Evolutionary conservation across 2,888 invertebrate species (phyloP), one percentile per base, ranked within the genome.

Genomic region (Himalopsyche tibetana): DNA sequence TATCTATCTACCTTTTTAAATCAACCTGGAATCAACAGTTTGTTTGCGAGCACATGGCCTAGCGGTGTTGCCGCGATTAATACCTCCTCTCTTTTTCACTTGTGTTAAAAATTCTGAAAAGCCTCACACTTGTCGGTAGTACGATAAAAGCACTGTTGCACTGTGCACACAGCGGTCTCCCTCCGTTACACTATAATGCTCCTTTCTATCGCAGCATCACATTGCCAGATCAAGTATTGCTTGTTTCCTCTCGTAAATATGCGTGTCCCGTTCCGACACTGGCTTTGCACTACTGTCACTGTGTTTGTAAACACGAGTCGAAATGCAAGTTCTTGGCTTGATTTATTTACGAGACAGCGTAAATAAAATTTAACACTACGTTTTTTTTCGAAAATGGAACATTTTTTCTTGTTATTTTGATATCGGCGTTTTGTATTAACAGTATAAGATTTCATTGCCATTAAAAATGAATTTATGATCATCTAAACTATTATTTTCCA

Each of bases 281-380:
- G 42, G 63, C 69, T 28, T 38, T 38, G 84, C 84, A 84, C 55
- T 56, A 84, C 42, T 45, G 84, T 82, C 82, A 85, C 63, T 81
- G 55, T 85, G 84, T 85, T 85, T 69, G 84, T 85, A 85, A 85
- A 85, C 84, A 85, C 74, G 84, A 55, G 63, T 81, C 82, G 69
- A 85, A 84, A 80, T 55, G 84, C 81, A 63, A 84, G 55, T 80
- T 84, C 79, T 51, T 81, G 80, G 80, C 84, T 19, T 56, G 84
- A 81, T 84, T 84, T 84, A 80, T 84, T 84, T 84, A 79, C 15
- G 42, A 79, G 84, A 55, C 45, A 15, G 45, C 15, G 5, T 0
- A 51, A 51, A 51, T 15, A 51, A 51, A 51, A 51, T 9, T 51
- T 51, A 15, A 12, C 9, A 9, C 9, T 9, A 45, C 9, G 9